phyloP scores from a whole-genome alignment of 2,888 invertebrate genomes.

The Teleiodes luculella region DNA sequence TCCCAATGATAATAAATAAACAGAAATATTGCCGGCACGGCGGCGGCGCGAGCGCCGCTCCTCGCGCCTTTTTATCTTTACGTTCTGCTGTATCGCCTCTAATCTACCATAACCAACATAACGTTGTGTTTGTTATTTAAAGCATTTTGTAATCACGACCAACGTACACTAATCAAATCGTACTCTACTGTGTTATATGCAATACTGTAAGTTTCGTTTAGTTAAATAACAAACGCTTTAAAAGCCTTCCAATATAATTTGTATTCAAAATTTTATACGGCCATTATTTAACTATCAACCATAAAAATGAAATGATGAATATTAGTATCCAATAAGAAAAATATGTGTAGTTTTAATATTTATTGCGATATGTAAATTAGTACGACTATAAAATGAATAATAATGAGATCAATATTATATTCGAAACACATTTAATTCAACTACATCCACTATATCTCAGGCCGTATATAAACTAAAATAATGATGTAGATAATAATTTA shows the following conservation, averaged over 20 bases:
- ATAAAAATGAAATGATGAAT: constrained; percentile 2
- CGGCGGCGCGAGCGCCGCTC: constrained; percentile 14
- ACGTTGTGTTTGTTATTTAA: constrained; percentile 30
- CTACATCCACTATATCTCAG: not conserved
- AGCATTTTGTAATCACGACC: constrained; percentile 27
- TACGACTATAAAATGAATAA: not conserved
- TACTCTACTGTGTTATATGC: not conserved
- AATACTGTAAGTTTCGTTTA: not conserved
- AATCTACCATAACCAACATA: constrained; percentile 22
- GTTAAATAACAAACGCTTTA: not conserved
- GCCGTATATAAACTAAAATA: not conserved
- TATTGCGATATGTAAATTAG: constrained; percentile 4
- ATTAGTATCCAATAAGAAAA: not conserved
- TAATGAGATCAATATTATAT: not conserved
- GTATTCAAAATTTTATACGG: not conserved
- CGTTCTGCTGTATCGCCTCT: constrained; percentile 18
- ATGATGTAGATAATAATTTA: not conserved
- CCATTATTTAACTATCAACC: not conserved
- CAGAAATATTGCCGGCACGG: constrained; percentile 29
- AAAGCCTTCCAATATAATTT: not conserved
- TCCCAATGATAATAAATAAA: constrained; percentile 39
- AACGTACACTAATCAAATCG: constrained; percentile 18
- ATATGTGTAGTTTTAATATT: not conserved
- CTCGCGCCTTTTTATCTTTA: constrained; percentile 24
- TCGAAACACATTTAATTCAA: not conserved